Evolutionary conservation across 2,797 vertebrate species (phyloP), one percentile per base, ranked within the genome.

Genomic region (Steatocranus sp.): DNA sequence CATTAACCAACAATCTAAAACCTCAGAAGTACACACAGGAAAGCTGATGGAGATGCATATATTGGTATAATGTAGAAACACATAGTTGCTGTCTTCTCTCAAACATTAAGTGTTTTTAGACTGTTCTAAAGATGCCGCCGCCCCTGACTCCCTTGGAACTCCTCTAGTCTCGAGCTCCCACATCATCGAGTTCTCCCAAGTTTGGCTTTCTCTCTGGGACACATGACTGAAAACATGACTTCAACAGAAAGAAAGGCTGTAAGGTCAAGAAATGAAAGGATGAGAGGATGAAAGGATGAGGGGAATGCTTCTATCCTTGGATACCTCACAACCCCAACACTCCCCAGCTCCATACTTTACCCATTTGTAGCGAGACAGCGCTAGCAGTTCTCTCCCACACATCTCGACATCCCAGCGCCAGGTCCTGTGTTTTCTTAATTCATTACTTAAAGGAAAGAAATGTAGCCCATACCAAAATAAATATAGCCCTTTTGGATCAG

Each of bases 331-430:
- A 77, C 73, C 70, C 41, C 68, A 73, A 48, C 43, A 51, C 82
- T 88, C 82, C 82, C 90, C 79, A 58, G 75, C 83, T 79, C 89
- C 84, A 86, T 88, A 89, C 86, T 87, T 87, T 88, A 89, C 86
- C 83, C 80, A 74, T 92, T 88, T 79, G 51, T 94, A 88, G 91
- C 94, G 96, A 95, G 95, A 95, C 94, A 91, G 93, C 92, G 66
- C 58, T 38, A 93, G 93, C 95, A 93, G 95, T 96, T 94, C 97
- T 96, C 97, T 98, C 97, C 97, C 97, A 98, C 97, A 97, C 96
- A 96, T 97, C 92, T 89, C 88, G 81, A 70, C 91, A 89, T 86
- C 87, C 88, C 86, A 95, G 94, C 95, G 96, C 93, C 93, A 91
- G 88, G 83, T 95, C 94, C 84, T 41, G 78, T 93, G 89, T 95